phyloP scores from a whole-genome alignment of 2,797 vertebrate genomes.

The Catharus ustulatus region DNA sequence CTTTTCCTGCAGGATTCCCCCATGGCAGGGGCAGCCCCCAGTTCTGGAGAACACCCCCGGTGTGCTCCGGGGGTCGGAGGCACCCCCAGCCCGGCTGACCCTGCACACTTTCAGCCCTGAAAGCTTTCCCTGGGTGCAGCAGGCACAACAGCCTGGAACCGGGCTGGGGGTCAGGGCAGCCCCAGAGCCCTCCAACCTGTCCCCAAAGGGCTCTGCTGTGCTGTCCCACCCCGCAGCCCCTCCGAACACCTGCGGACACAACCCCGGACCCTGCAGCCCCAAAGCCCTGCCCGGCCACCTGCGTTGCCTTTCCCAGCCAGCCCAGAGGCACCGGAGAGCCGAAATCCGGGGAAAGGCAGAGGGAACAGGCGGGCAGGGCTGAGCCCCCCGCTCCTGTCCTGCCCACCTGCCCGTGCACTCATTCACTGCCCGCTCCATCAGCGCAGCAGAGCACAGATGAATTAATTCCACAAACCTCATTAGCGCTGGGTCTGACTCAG shows the following conservation, averaged over 20 bases:
- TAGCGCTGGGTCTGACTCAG: slow-evolving; percentile 37
- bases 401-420: not conserved
- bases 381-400: not conserved
- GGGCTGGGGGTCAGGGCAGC: accelerated
- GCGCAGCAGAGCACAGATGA: not conserved
- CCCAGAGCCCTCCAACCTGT: no score
- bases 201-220: not conserved
- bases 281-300: not conserved
- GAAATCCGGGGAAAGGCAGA: no score
- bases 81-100: accelerated
- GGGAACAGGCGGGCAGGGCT: not conserved
- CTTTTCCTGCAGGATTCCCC: not conserved
- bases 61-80: accelerated
- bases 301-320: not conserved
- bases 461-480: slow-evolving; percentile 68
- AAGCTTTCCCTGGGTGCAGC: not conserved
- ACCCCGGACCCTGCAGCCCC: not conserved
- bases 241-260: not conserved
- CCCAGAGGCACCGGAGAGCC: not conserved
- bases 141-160: accelerated
- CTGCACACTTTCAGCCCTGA: accelerated
- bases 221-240: accelerated
- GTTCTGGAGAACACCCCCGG: not conserved
- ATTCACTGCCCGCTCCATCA: not conserved
- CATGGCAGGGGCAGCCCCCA: not conserved